Evolutionary conservation across 1,140 invertebrate species (phyloP).

Genomic region (Drosophila dunni): DNA sequence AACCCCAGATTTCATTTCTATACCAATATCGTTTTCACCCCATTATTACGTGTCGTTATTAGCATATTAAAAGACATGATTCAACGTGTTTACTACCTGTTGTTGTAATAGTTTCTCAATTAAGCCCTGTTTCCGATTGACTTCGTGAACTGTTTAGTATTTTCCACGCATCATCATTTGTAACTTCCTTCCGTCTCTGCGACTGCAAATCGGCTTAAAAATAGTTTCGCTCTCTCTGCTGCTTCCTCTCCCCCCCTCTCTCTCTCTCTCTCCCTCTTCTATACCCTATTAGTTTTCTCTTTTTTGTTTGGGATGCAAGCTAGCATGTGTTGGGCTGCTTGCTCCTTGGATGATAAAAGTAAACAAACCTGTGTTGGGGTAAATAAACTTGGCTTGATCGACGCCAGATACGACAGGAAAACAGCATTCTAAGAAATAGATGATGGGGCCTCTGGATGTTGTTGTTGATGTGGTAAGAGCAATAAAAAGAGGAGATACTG

Average conservation of each 20-base stretch:
- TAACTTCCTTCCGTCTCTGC: slow-evolving; percentile 70
- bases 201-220: slow-evolving; percentile 70
- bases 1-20: no score
- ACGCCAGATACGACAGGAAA: slow-evolving; percentile 61
- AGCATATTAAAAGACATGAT: slow-evolving; percentile 70
- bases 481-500: slow-evolving; percentile 62
- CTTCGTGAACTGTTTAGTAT: slow-evolving; percentile 48
- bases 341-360: slow-evolving; percentile 38
- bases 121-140: slow-evolving; percentile 50
- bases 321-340: not conserved
- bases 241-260: not conserved
- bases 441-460: slow-evolving; percentile 3
- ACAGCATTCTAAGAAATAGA: slow-evolving; percentile 74
- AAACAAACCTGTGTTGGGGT: slow-evolving; percentile 66
- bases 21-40: not conserved
- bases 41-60: not conserved
- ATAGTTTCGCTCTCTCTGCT: slow-evolving; percentile 31
- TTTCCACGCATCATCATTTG: slow-evolving; percentile 67
- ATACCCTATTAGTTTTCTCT: not conserved
- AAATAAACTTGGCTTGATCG: slow-evolving; percentile 73
- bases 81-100: slow-evolving; percentile 35
- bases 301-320: slow-evolving; percentile 34
- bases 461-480: slow-evolving; percentile 20
- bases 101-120: slow-evolving; percentile 22
- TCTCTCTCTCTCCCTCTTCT: not conserved